Conservation (phyloP, 2,888 invertebrate species). For the Xestia rhomboidea region DNA sequence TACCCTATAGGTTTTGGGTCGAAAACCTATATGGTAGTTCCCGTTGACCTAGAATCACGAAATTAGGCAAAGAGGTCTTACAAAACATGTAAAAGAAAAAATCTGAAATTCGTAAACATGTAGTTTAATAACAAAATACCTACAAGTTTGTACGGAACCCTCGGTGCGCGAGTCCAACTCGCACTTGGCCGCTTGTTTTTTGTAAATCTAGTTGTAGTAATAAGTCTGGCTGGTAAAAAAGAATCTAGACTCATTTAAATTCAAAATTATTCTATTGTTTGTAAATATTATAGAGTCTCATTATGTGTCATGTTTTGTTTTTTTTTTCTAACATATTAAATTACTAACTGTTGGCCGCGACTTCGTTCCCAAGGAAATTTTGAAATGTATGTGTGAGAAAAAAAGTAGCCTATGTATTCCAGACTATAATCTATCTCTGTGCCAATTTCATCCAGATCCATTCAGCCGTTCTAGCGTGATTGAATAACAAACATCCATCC, state of each 20-base stretch:
- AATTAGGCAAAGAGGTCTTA: no score
- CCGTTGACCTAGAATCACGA: no score
- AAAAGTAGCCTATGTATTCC: neutral
- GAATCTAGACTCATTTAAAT: conserved; percentile 10
- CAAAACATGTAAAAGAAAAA: no score
- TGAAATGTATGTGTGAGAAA: neutral
- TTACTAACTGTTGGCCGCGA: neutral
- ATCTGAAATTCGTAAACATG: no score
- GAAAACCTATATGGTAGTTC: no score
- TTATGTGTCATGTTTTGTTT: neutral
- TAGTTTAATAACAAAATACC: no score
- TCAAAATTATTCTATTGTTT: conserved; percentile 24
- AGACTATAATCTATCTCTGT: neutral
- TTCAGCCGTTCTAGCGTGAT: neutral
- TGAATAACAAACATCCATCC: neutral
- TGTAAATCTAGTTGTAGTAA: conserved; percentile 14
- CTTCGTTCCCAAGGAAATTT: neutral
- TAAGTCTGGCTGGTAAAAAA: conserved; percentile 23
- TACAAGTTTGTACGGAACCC: no score
- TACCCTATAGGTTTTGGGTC: no score
- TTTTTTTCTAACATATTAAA: neutral
- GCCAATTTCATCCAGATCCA: neutral
- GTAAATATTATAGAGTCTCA: conserved; percentile 9
- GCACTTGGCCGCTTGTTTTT: no score
- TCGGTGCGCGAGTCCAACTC: no score